These are phyloP conservation scores for Amphimallon solstitiale DNA, from an alignment of 2,888 invertebrate genomes.

Conservation along the genomic window DNA sequence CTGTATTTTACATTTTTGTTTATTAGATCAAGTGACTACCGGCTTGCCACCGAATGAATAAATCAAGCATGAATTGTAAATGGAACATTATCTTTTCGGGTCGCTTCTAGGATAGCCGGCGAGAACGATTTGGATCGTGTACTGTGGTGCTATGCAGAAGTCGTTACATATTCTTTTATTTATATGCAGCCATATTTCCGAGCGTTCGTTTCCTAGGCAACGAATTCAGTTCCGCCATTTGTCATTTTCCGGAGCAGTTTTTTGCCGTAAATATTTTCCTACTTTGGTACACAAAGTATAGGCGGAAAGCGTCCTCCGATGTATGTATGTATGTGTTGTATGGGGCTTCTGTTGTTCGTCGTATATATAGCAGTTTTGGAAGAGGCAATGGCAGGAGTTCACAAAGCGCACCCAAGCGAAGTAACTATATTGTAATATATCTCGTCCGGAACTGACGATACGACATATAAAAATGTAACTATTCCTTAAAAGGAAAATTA, in stretches of 20 bases:
- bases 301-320: slow-evolving; percentile 49
- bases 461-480: slow-evolving; percentile 12
- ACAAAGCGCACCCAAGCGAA: slow-evolving; percentile 46
- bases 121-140: slow-evolving; percentile 1
- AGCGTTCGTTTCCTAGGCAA: slow-evolving; percentile 58
- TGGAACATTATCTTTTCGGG: slow-evolving; percentile 42
- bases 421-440: slow-evolving; percentile 48
- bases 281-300: slow-evolving; percentile 54
- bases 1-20: slow-evolving; percentile 2
- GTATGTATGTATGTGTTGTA: slow-evolving; percentile 2
- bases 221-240: slow-evolving; percentile 58
- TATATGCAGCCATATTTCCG: slow-evolving; percentile 61
- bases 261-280: slow-evolving; percentile 58
- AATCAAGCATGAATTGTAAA: slow-evolving; percentile 34
- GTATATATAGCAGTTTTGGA: not conserved
- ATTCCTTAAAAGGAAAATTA: no score
- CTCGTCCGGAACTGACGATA: slow-evolving; percentile 33
- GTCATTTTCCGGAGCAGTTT: slow-evolving; percentile 48
- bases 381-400: slow-evolving; percentile 38
- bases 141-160: slow-evolving; percentile 52
- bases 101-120: slow-evolving; percentile 47
- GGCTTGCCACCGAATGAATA: slow-evolving; percentile 16
- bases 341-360: not conserved
- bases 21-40: slow-evolving; percentile 5
- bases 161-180: slow-evolving; percentile 59